Evolutionary conservation across 1,140 invertebrate species (phyloP).

Genomic region (Ganaspis sp.): DNA sequence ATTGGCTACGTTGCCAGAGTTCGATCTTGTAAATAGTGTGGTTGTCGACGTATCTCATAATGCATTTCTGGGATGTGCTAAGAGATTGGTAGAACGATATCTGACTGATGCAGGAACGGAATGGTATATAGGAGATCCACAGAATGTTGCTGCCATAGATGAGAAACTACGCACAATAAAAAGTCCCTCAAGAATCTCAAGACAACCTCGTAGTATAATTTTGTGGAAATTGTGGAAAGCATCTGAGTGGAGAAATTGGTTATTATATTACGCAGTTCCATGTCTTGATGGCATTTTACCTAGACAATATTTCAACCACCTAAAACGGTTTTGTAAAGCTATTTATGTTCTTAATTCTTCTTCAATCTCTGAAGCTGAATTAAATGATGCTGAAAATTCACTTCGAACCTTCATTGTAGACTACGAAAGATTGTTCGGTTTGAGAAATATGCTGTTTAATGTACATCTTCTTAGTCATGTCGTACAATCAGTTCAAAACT

Average conservation of each 20-base stretch:
- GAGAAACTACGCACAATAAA: no score
- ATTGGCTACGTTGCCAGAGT: no score
- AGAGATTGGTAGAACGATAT: no score
- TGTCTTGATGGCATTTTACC: conserved; percentile 30
- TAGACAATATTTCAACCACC: background rate
- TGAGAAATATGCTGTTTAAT: background rate
- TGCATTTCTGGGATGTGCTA: no score
- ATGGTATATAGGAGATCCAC: no score
- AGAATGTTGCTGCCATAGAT: no score
- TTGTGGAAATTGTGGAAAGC: conserved; percentile 37
- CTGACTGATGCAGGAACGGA: no score
- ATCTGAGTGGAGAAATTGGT: conserved; percentile 29
- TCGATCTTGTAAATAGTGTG: no score
- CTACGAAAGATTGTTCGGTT: background rate
- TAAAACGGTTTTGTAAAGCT: conserved; percentile 9
- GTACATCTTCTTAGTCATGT: background rate
- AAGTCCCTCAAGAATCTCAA: conserved; percentile 22
- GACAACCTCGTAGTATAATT: background rate
- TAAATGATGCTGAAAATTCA: background rate
- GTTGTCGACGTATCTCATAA: no score
- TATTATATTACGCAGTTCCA: conserved; percentile 24
- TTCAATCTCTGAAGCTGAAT: conserved; percentile 28
- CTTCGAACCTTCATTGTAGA: background rate
- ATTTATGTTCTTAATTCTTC: conserved; percentile 14
- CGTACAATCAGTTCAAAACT: background rate